Evolutionary conservation across 2,888 invertebrate genomes (phyloP), one percentile per base, ranked within the genome.

Genomic region (Platerodrilus igneus): DNA sequence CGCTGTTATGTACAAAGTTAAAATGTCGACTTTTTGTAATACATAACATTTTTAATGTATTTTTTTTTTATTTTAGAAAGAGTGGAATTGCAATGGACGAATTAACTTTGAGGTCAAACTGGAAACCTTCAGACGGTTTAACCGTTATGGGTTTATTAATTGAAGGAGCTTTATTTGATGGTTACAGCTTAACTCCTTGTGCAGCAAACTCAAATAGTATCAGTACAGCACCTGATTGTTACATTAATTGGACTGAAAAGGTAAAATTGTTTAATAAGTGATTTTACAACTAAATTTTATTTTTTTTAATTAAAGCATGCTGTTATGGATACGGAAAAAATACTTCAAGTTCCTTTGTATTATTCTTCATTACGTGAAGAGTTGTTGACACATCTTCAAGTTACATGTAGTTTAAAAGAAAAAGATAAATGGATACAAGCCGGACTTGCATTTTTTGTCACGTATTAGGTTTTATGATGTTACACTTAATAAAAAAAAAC

Each of bases 161-260:
- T 18, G 83, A 84, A 66, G 83, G 84, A 1, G 81, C 79, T 27
- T 56, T 72, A 5, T 81, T 84, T 59, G 78, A 80, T 57, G 77
- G 78, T 3, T 60, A 62, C 2, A 62, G 66, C 27, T 66, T 85
- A 21, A 64, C 70, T 4, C 72, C 75, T 38, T 79, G 77, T 51
- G 64, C 65, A 35, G 60, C 72, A 4, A 75, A 77, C 51, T 78
- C 81, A 1, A 75, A 80, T 2, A 78, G 74, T 50, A 70, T 77
- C 26, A 67, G 71, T 21, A 56, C 68, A n/a, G 72, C 76, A 9
- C 81, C 82, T 0, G 59, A 73, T 10, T 77, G 79, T 57, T 69
- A 67, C 21, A 63, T 84, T 20, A 74, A 74, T 8, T 85, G 82
- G 82, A 70, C 75, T 36, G 65, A 71, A 19, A 75, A 74, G 69